These are phyloP conservation scores for Anadara kagoshimensis DNA, from an alignment of 1,140 invertebrate genomes.

Conservation along the genomic window DNA sequence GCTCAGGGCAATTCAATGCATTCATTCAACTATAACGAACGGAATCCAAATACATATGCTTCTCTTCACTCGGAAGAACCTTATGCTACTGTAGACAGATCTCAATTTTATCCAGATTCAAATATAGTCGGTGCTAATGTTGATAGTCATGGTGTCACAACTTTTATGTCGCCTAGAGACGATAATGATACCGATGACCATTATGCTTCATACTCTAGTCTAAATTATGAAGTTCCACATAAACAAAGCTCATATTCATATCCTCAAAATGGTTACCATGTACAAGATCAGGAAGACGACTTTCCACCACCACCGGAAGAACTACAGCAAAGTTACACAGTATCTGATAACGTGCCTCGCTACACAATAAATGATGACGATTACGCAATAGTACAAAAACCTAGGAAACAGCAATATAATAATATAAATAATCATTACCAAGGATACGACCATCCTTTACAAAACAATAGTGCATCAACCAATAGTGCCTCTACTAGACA, in stretches of 20 bases:
- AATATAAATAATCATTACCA: background rate
- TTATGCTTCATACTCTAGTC: conserved; percentile 39
- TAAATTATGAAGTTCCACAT: conserved; percentile 34
- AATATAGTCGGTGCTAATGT: background rate
- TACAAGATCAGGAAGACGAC: background rate
- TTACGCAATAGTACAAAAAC: conserved; percentile 45
- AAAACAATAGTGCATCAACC: background rate
- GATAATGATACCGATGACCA: conserved; percentile 14
- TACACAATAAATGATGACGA: conserved; percentile 42
- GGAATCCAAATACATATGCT: conserved; percentile 15
- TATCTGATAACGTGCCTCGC: conserved; percentile 17
- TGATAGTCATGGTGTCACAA: conserved; percentile 2
- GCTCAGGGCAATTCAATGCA: background rate
- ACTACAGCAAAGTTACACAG: background rate
- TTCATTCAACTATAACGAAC: conserved; percentile 16
- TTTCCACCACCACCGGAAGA: conserved; percentile 7
- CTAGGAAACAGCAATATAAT: conserved; percentile 6
- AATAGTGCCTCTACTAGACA: background rate
- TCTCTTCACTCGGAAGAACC: conserved; percentile 20
- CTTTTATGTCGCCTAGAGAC: conserved; percentile 20
- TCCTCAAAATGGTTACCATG: conserved; percentile 11
- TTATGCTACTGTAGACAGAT: conserved; percentile 12
- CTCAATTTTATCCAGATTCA: background rate
- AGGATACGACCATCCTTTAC: background rate
- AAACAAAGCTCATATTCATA: background rate